Conservation (phyloP, 2,797 vertebrate genomes). For the Spondyliosoma cantharus region DNA sequence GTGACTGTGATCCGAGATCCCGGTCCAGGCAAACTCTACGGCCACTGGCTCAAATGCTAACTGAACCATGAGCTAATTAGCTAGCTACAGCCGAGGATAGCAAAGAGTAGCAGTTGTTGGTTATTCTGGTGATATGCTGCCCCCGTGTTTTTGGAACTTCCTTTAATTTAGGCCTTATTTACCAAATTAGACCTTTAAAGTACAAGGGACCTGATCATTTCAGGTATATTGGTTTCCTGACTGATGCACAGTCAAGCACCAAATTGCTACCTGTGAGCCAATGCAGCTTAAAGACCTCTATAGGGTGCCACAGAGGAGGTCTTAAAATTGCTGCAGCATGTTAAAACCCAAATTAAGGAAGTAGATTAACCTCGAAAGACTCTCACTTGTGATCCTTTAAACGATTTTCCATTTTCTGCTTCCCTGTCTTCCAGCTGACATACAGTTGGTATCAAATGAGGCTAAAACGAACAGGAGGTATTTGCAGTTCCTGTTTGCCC, state of each 20-base stretch:
- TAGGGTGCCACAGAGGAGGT: neutral
- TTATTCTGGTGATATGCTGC: too few species aligned
- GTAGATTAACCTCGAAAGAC: slow-evolving; percentile 30
- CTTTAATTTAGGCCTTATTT: too few species aligned
- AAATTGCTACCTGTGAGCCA: slow-evolving; percentile 22
- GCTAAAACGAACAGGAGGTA: slow-evolving; percentile 42
- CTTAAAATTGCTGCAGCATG: slow-evolving; percentile 11
- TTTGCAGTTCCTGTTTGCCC: slow-evolving; percentile 24
- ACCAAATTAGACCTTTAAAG: neutral
- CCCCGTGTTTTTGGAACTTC: too few species aligned
- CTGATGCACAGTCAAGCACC: slow-evolving; percentile 16
- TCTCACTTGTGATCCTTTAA: slow-evolving; percentile 20
- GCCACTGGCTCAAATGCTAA: too few species aligned
- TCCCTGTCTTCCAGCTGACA: slow-evolving; percentile 30
- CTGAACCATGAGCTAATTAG: too few species aligned
- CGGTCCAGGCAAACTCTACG: too few species aligned
- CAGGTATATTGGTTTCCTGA: slow-evolving; percentile 8
- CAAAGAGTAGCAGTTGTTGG: too few species aligned
- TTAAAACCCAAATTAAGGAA: slow-evolving; percentile 5
- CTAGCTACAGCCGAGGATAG: too few species aligned
- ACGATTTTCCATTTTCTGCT: slow-evolving; percentile 32
- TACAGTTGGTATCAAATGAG: slow-evolving; percentile 20
- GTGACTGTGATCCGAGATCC: too few species aligned
- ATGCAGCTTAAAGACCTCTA: neutral
- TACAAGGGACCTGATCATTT: neutral